phyloP scores from a whole-genome alignment of 2,888 invertebrate species.

The Osedax frankpressi region DNA sequence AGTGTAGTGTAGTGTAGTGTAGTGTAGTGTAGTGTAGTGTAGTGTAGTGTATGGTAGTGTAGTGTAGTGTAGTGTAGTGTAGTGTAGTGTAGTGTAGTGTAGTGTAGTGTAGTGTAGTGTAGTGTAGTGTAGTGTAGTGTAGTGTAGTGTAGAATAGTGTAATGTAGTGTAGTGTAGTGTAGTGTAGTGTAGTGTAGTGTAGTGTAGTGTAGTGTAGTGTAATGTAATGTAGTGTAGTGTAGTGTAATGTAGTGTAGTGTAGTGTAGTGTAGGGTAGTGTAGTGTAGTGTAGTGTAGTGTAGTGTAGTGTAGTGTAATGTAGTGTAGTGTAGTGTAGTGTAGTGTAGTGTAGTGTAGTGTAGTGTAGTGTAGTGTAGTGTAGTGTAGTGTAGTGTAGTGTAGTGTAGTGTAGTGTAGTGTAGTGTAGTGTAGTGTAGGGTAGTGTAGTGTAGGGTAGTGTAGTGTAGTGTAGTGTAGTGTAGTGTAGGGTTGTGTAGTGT shows the following conservation, averaged over 20 bases:
- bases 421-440: conserved; percentile 20
- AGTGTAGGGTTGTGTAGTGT: conserved; percentile 20
- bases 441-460: conserved; percentile 23
- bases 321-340: conserved; percentile 19
- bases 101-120: conserved; percentile 23
- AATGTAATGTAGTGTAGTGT: conserved; percentile 22
- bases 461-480: conserved; percentile 15
- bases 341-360: conserved; percentile 12
- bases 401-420: conserved; percentile 23
- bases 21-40: background rate
- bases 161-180: conserved; percentile 24
- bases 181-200: conserved; percentile 20
- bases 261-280: background rate
- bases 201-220: conserved; percentile 21
- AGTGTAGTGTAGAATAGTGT: conserved; percentile 21
- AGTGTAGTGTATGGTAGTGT: no score
- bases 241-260: conserved; percentile 21
- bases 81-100: conserved; percentile 1
- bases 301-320: conserved; percentile 20
- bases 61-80: no score
- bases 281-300: background rate
- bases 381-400: conserved; percentile 22
- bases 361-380: conserved; percentile 19
- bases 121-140: conserved; percentile 14
- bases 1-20: no score